Evolutionary conservation across 1,140 invertebrate genomes (phyloP).

Genomic region (Drosophila pruinosa): DNA sequence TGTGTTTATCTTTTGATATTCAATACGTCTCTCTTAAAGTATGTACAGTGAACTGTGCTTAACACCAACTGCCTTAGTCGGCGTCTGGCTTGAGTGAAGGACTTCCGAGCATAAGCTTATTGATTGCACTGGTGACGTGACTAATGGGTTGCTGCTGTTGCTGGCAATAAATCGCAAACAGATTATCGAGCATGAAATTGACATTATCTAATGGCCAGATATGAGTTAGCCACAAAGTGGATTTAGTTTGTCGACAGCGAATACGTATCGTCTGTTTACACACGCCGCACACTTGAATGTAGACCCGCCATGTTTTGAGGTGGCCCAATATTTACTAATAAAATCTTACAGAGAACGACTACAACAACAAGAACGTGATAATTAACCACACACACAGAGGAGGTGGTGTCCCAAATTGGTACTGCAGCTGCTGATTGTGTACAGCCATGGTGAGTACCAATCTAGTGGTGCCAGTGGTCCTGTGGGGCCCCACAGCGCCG

Average conservation of each 20-base stretch:
- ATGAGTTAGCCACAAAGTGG: background rate
- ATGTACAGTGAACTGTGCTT: conserved; percentile 11
- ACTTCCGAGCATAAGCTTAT: too few species aligned
- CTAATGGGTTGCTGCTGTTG: background rate
- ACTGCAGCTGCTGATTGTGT: background rate
- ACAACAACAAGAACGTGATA: conserved; percentile 5
- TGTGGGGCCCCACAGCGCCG: conserved; percentile 98
- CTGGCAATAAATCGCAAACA: background rate
- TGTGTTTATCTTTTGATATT: conserved; percentile 73
- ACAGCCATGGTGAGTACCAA: conserved; percentile 91
- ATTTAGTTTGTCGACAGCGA: background rate
- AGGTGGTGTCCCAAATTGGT: background rate
- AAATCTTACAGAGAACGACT: conserved; percentile 51
- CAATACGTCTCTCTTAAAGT: conserved; percentile 27
- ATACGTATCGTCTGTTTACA: conserved; percentile 29
- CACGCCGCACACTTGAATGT: conserved; percentile 14
- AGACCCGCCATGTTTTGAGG: conserved; percentile 14
- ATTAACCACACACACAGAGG: conserved; percentile 10
- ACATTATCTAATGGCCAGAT: background rate
- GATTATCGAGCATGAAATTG: too few species aligned
- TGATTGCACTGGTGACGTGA: background rate
- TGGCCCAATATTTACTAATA: conserved; percentile 59
- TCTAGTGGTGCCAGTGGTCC: conserved; percentile 97
- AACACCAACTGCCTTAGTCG: background rate
- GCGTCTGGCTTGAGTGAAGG: too few species aligned